A percentile compares a stretch with the other conserved stretches of the same genome.
phyloP scores from a whole-genome alignment of 2,888 invertebrate genomes.

The Desoria tigrina region DNA sequence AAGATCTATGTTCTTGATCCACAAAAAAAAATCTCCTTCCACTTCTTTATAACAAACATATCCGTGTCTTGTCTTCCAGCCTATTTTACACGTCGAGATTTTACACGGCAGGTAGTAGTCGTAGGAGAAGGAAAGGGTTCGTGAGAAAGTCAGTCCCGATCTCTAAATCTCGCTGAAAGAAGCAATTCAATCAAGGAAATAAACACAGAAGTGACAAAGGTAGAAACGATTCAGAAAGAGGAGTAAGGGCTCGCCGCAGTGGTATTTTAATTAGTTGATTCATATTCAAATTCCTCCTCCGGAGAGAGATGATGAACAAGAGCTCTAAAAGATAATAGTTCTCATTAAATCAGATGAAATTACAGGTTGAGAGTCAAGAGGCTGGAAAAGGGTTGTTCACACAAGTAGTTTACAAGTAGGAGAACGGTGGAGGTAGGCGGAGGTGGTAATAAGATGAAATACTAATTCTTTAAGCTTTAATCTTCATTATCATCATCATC shows the following conservation, averaged over 20 bases:
- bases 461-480: conserved; percentile 32
- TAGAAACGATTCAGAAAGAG: no score
- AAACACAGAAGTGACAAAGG: no score
- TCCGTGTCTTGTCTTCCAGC: no score
- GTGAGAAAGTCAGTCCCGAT: no score
- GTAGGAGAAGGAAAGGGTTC: no score
- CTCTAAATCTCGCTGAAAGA: no score
- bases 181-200: no score
- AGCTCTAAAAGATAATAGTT: conserved; percentile 22
- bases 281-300: conserved; percentile 17
- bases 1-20: no score
- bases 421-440: conserved; percentile 33
- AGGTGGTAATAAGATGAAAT: conserved; percentile 47
- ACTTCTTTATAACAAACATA: no score
- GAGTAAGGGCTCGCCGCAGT: neutral
- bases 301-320: conserved; percentile 24
- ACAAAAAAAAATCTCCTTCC: no score
- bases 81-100: no score
- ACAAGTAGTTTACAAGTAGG: conserved; percentile 39
- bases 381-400: conserved; percentile 44
- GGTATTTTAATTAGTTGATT: conserved; percentile 13
- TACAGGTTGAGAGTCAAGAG: conserved; percentile 51
- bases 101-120: no score
- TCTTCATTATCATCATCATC: conserved; percentile 31
- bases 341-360: conserved; percentile 46